Evolutionary conservation across 1,140 invertebrate genomes (phyloP).

Genomic region (Leucophenga varia): DNA sequence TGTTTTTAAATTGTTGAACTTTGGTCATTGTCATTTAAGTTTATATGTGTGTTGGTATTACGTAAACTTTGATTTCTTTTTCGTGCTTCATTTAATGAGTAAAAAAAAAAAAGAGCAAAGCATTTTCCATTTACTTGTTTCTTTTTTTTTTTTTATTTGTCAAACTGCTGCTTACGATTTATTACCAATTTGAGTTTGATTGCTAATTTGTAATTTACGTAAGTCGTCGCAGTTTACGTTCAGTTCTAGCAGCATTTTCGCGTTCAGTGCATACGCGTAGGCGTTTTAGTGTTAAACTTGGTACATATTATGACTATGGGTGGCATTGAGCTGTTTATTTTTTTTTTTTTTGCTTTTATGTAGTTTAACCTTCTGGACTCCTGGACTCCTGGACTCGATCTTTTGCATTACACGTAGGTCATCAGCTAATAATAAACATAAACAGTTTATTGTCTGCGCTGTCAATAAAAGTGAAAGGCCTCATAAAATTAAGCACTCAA

Average conservation of each 20-base stretch:
- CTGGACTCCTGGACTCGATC: too few relatives aligned
- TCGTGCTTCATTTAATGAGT: slow-evolving; percentile 51
- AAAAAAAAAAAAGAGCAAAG: too few relatives aligned
- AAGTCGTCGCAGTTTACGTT: too few relatives aligned
- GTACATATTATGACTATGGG: too few relatives aligned
- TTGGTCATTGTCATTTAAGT: slow-evolving; percentile 1
- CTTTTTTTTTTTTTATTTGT: slow-evolving; percentile 1
- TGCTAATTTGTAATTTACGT: slow-evolving; percentile 54
- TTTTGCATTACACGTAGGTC: slow-evolving; percentile 53
- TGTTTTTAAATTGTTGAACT: slow-evolving; percentile 46
- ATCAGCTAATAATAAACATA: slow-evolving; percentile 55
- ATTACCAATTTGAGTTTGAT: slow-evolving; percentile 40
- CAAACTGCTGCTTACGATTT: not conserved
- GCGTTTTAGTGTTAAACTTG: slow-evolving; percentile 36
- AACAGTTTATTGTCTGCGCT: slow-evolving; percentile 51
- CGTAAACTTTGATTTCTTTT: slow-evolving; percentile 49
- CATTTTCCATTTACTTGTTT: slow-evolving; percentile 29
- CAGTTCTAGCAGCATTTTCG: too few relatives aligned
- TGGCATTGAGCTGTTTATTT: too few relatives aligned
- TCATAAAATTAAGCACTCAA: slow-evolving; percentile 52
- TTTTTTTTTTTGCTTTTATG: not conserved
- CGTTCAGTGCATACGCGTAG: too few relatives aligned
- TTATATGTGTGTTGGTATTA: slow-evolving; percentile 8
- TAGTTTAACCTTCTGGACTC: too few relatives aligned
- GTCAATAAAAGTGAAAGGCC: slow-evolving; percentile 50